phyloP scores from a whole-genome alignment of 2,797 vertebrate species.

The Glossophaga mutica region DNA sequence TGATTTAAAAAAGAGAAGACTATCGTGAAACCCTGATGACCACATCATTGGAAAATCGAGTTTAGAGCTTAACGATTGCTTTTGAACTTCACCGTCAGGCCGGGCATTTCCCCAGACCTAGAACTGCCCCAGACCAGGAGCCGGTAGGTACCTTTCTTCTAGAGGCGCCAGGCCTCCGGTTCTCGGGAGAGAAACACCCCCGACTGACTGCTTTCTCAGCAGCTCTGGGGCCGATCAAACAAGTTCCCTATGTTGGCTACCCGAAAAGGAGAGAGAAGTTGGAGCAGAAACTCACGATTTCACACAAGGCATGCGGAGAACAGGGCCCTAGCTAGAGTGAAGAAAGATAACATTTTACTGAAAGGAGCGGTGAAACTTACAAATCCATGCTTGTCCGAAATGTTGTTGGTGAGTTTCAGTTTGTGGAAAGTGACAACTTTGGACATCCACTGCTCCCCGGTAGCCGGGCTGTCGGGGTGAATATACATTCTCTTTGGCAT shows the following conservation, averaged over 20 bases:
- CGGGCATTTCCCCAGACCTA: neutral
- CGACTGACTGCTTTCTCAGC: neutral
- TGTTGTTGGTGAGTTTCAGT: constrained; percentile 99
- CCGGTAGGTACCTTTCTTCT: neutral
- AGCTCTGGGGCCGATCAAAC: neutral
- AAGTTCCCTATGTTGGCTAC: neutral
- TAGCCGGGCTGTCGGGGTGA: constrained; percentile 98
- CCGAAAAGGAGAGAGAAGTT: neutral
- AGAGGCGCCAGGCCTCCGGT: constrained; percentile 8
- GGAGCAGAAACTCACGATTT: neutral
- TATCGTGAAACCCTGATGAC: neutral
- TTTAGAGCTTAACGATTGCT: neutral
- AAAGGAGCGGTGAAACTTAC: constrained; percentile 86
- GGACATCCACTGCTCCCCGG: constrained; percentile 99
- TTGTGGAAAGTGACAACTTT: constrained; percentile 99
- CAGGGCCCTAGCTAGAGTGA: neutral
- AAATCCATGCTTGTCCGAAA: constrained; percentile 99
- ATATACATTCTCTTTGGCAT: constrained; percentile 99
- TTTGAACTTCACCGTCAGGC: neutral
- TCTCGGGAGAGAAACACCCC: neutral
- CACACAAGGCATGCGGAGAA: neutral
- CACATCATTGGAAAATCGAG: neutral
- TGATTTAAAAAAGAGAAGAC: constrained; percentile 9
- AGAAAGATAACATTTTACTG: neutral
- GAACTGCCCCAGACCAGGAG: neutral